phyloP scores from a whole-genome alignment of 2,113 vertebrate genomes.

The Morone saxatilis region DNA sequence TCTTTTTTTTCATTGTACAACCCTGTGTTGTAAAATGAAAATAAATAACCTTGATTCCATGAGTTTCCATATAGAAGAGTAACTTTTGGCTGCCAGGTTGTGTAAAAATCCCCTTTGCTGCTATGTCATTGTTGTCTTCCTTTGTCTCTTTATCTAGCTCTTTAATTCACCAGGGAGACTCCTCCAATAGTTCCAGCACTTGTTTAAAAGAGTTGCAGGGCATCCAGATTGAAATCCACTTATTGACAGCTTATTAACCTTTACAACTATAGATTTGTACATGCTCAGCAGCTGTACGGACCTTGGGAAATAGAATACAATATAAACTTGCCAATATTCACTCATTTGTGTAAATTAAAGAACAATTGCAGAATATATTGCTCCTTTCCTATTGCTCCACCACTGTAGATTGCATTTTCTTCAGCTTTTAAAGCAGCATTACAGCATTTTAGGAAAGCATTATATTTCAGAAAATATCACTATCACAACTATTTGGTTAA shows the following conservation, averaged over 20 bases:
- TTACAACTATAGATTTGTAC: conserved; percentile 20
- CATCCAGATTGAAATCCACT: conserved; percentile 38
- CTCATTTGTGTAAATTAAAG: conserved; percentile 17
- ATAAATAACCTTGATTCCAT: too few species aligned
- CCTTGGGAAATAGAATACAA: conserved; percentile 11
- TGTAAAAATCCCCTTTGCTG: background rate
- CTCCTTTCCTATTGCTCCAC: too few species aligned
- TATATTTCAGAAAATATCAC: background rate
- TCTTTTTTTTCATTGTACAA: too few species aligned
- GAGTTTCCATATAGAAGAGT: background rate
- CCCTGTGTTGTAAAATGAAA: too few species aligned
- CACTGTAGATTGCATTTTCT: background rate
- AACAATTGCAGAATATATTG: background rate
- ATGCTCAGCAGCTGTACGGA: conserved; percentile 38
- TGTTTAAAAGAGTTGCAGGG: conserved; percentile 23
- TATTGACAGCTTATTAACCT: conserved; percentile 51
- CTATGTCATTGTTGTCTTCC: background rate
- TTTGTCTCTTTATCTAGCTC: background rate
- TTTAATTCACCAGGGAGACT: conserved; percentile 10
- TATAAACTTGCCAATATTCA: conserved; percentile 2
- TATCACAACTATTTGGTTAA: background rate
- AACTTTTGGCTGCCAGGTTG: background rate
- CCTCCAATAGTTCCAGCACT: conserved; percentile 7
- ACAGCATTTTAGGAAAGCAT: background rate
- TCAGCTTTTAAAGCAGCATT: background rate